Percentiles rank a stretch among this genome's conserved stretches.
phyloP scores from a whole-genome alignment of 2,113 vertebrate species.

The Oxyura jamaicensis region DNA sequence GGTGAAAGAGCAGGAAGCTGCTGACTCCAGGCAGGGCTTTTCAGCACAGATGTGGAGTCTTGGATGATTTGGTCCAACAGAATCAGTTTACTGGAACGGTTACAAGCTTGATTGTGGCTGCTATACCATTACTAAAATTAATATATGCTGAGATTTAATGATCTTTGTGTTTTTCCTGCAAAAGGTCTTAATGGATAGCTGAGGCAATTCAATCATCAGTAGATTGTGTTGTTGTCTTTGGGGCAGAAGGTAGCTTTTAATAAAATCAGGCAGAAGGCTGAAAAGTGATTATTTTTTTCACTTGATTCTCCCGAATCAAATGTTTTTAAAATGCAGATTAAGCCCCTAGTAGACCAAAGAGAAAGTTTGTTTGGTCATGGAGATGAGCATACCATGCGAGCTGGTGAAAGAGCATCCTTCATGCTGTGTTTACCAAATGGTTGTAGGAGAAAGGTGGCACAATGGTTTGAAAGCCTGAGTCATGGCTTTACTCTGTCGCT shows the following conservation, averaged over 20 bases:
- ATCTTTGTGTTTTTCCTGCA: neutral
- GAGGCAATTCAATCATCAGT: neutral
- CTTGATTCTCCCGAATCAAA: neutral
- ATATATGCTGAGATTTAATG: neutral
- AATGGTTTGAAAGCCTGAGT: neutral
- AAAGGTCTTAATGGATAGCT: neutral
- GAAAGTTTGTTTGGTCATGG: neutral
- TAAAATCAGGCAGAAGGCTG: neutral
- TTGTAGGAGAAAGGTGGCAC: neutral
- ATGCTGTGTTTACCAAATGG: neutral
- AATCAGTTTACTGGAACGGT: neutral
- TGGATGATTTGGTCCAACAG: neutral
- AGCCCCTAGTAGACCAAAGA: neutral
- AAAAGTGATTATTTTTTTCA: neutral
- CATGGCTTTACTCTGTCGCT: neutral
- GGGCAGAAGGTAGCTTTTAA: neutral
- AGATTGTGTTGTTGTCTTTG: neutral
- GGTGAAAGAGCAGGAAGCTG: neutral
- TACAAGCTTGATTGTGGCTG: neutral
- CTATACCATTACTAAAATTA: neutral
- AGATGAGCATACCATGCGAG: fast-evolving
- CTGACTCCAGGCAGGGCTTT: neutral
- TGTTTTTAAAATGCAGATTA: neutral
- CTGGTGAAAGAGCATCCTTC: neutral
- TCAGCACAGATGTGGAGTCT: neutral